Percentiles rank a stretch among this genome's conserved stretches.
Conservation (phyloP, 2,888 invertebrate species). For the Hyposoter dolosus region DNA sequence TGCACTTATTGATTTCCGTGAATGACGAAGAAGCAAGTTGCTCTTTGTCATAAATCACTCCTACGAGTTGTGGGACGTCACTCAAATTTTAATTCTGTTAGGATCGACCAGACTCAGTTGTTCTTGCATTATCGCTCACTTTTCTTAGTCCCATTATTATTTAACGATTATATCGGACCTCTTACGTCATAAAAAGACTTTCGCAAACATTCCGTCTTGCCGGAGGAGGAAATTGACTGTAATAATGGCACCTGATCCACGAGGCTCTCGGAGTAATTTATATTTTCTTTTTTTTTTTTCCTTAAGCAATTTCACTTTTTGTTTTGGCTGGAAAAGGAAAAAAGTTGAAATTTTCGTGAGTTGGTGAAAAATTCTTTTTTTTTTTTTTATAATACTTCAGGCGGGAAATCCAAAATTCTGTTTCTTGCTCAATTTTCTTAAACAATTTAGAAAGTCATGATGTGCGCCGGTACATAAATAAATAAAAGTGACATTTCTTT, state of each 20-base stretch:
- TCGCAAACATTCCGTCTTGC: constrained; percentile 44
- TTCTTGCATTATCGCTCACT: constrained; percentile 2
- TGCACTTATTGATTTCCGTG: neutral
- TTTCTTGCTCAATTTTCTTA: neutral
- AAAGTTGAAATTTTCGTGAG: too few relatives aligned
- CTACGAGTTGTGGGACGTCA: neutral
- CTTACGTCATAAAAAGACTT: constrained; percentile 32
- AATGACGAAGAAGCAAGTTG: neutral
- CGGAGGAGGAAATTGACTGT: constrained; percentile 42
- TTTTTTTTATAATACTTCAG: neutral
- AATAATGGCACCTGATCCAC: constrained; percentile 31
- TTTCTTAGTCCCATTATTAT: constrained; percentile 22
- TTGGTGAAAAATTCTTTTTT: neutral
- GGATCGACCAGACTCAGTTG: neutral
- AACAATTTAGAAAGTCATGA: neutral
- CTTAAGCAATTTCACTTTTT: neutral
- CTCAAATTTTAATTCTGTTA: neutral
- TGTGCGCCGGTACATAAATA: constrained; percentile 23
- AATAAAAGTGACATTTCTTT: constrained; percentile 6
- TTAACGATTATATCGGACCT: constrained; percentile 22
- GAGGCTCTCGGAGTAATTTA: neutral
- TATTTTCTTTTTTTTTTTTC: neutral
- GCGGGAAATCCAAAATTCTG: neutral
- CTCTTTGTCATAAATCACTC: neutral
- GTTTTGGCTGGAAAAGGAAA: neutral